Base-by-base conservation (phyloP, 2,888 invertebrate genomes). In the Polymixis lichenea region DNA sequence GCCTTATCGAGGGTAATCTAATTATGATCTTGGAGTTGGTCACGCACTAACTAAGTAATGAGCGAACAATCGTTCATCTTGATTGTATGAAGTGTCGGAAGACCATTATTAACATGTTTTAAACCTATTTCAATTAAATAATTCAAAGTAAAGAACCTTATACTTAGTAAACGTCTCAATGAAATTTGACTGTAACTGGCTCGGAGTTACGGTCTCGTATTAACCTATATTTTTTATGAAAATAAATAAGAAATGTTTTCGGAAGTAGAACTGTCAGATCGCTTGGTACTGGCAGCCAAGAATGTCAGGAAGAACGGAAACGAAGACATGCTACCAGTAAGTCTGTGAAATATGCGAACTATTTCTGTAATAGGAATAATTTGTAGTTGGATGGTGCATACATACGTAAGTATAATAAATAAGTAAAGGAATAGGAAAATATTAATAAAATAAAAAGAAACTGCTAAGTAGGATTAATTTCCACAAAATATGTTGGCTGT, bases 221-320 rank as follows among this genome's bases (percentile, higher is more conserved):
- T 38, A 51, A 22, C 5, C 5, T 19, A 28, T 28, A 28, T 1
- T 28, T 22, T 17, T 51, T 19, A 55, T 25, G 4, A 68, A 55
- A 43, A 43, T 17, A 43, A 19, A 70, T 28, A 78, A 60, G n/a
- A n/a, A 53, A 68, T 38, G 46, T 68, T 13, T 13, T 22, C 53
- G 66, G 53, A 67, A 58, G 25, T 51, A 13, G 46, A 68, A 51
- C n/a, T 58, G 64, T 72, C 62, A 72, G 71, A 66, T 25, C 38
- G 61, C 28, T 65, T 58, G 38, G 62, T 58, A 17, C 62, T 5
- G 32, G 67, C 28, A 82, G 82, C 84, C 80, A 82, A 80, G 28
- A 66, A 53, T 72, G 65, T 72, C 69, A 62, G 38, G 9, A 69
- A 51, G 19, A 66, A 49, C 80, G 84, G 84, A 84, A 84, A 84